Base-by-base conservation (phyloP, 2,797 vertebrate species). In the Notolepis coatsorum region DNA sequence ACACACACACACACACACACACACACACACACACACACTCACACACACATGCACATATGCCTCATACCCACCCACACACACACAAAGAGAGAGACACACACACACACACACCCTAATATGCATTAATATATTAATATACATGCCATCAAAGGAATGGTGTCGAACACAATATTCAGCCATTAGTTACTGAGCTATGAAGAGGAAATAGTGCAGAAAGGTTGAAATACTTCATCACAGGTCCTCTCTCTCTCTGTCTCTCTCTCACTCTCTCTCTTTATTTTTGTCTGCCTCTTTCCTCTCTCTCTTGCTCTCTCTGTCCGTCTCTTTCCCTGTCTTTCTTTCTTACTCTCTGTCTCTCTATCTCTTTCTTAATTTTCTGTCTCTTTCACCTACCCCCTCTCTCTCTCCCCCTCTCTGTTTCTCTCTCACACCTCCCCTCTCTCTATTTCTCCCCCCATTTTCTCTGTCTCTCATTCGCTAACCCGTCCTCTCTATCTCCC, bases 161-260 rank as follows among this genome's bases (percentile, higher is more conserved):
- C 75, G 68, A 15, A 66, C 49, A 46, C 43, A 67, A 38, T 3
- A n/a, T 12, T 33, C 61, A 3, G 10, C 2, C 17, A 35, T 73
- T 77, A 64, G 68, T 73, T 61, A 60, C 30, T 3, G 4, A 57
- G 2, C 38, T 3, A 27, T 13, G 73, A 63, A 31, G 31, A 18
- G 38, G 31, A 51, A 8, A 38, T n/a, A 2, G 55, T 67, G 69
- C 63, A 64, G 53, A 71, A 48, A 50, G 58, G 50, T 31, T 79
- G 78, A 67, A 41, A 78, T 74, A 66, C 54, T 59, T 33, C 21
- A 33, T 35, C 38, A 2, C 6, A 65, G 47, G 27, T 52, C 8
- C 0, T 53, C 50, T 21, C 38, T 52, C 46, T 49, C 69, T 23
- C 5, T 51, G 9, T 20, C 62, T 27, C 61, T 37, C 55, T 53